Conservation (phyloP, 2,797 vertebrate genomes). For the Phoebastria nigripes region DNA sequence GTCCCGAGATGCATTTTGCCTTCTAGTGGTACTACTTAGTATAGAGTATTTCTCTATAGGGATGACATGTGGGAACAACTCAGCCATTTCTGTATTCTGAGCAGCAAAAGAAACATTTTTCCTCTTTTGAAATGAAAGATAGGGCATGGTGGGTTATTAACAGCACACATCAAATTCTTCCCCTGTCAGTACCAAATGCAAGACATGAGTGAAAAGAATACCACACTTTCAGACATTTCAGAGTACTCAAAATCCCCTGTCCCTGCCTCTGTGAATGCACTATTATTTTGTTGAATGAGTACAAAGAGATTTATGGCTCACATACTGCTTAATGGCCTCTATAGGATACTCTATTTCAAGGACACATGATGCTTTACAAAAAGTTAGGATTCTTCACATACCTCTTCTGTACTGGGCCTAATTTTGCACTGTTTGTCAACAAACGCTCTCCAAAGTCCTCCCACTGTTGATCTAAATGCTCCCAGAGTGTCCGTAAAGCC, state of each 20-base stretch:
- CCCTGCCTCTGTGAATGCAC: neutral
- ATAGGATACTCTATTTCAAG: neutral
- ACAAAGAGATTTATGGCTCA: slow-evolving; percentile 18
- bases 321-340: neutral
- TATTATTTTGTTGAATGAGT: slow-evolving; percentile 2
- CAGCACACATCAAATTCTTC: neutral
- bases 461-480: neutral
- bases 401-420: neutral
- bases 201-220: neutral
- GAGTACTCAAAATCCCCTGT: neutral
- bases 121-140: neutral
- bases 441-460: neutral
- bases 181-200: neutral
- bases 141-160: neutral
- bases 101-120: neutral
- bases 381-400: slow-evolving; percentile 24
- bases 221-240: neutral
- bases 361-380: neutral
- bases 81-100: neutral
- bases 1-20: neutral
- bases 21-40: neutral
- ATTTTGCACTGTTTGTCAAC: slow-evolving; percentile 39
- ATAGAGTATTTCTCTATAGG: neutral
- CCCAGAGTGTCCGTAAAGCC: neutral
- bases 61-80: neutral